Evolutionary conservation across 2,888 invertebrate species (phyloP), one percentile per base, ranked within the genome.

Genomic region (Cenopis cana): DNA sequence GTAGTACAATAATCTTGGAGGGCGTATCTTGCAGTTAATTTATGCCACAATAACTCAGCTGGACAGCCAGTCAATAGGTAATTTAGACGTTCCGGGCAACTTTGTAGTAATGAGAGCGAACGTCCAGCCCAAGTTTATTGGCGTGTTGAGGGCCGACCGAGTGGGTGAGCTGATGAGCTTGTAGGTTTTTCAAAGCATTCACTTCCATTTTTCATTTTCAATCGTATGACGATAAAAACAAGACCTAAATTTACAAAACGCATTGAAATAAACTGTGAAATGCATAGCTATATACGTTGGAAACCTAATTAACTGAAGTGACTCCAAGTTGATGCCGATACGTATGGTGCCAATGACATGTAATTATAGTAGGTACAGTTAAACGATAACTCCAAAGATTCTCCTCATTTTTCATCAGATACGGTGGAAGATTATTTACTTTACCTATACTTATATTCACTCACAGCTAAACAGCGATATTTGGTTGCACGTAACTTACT

Each of bases 21-120:
- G 90, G 90, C 89, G 90, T 88, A 82, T 79, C 85, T 82, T 76
- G 79, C 78, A 81, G 81, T 85, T 89, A 89, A 93, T 93, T 93
- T 93, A 93, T 93, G 91, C 83, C 85, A 87, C 91, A 86, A 91
- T 92, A 93, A 91, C 89, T 93, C 93, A 91, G 81, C 74, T 79
- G 81, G 89, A 89, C 91, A 86, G 89, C 86, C 84, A 83, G 83
- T 85, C 90, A 87, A 89, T 89, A 89, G 88, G 89, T 92, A 91
- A 93, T 93, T 92, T 92, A 93, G 93, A 91, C 87, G 93, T 93
- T 89, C 82, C 76, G 76, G 74, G 88, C 92, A 91, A 93, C 93
- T 88, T 85, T 90, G 93, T 93, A 87, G 88, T 91, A 91, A 93
- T 92, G 89, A 92, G 91, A 89, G 86, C 84, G 79, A 78, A 75